Conservation (phyloP, 2,888 invertebrate species). For the Cephalotes varians region DNA sequence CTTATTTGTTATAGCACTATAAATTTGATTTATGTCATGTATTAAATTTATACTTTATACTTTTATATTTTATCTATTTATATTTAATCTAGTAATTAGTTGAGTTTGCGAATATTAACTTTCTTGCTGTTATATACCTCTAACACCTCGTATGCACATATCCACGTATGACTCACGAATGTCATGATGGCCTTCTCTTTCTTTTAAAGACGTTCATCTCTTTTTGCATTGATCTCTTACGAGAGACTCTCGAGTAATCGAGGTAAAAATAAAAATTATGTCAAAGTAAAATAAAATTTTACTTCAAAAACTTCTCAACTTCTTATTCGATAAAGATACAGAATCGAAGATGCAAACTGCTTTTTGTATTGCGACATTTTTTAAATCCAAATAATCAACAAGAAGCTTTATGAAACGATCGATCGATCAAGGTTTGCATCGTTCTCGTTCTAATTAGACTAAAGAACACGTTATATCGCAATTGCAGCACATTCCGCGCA, state of each 20-base stretch:
- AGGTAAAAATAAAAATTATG: slow-evolving; percentile 13
- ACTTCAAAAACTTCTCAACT: not conserved
- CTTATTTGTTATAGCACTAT: not conserved
- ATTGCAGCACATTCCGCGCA: slow-evolving; percentile 29
- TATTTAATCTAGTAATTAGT: not conserved
- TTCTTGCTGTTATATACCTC: not conserved
- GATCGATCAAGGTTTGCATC: not conserved
- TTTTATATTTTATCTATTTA: too few relatives aligned
- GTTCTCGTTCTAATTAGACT: not conserved
- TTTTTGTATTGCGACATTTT: not conserved
- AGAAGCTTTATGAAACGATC: not conserved
- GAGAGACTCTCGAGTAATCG: not conserved
- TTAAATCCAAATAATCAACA: not conserved
- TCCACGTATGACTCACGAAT: slow-evolving; percentile 7
- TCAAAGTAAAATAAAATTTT: not conserved
- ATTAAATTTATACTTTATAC: not conserved
- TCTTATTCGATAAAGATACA: not conserved
- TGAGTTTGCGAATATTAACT: not conserved
- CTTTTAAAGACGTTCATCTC: not conserved
- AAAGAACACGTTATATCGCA: slow-evolving; percentile 21
- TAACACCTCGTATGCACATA: not conserved
- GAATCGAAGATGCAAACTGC: not conserved
- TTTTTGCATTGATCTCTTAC: not conserved
- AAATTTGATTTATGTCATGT: not conserved
- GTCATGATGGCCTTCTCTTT: not conserved